Evolutionary conservation across 2,113 vertebrate species (phyloP).

Genomic region (Periophthalmus modestus): DNA sequence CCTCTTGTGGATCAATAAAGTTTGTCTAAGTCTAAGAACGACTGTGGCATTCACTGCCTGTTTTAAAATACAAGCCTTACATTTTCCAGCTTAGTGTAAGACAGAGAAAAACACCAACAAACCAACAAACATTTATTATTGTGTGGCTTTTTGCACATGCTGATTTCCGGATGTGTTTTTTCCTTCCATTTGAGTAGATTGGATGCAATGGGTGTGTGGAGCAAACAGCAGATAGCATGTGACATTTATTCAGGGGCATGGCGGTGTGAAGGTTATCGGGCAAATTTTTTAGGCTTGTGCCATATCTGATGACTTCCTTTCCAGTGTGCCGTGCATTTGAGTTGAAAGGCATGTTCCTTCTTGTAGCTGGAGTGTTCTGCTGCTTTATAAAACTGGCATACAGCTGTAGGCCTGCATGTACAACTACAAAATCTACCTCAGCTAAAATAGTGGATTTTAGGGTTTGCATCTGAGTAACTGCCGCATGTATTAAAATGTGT

Average conservation of each 20-base stretch:
- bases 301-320: constrained; percentile 76
- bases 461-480: background rate
- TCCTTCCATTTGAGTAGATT: constrained; percentile 63
- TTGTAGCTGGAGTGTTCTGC: constrained; percentile 59
- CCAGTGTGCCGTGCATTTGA: constrained; percentile 71
- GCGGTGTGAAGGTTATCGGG: constrained; percentile 76
- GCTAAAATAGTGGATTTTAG: constrained; percentile 15
- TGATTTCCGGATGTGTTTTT: constrained; percentile 51
- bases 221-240: constrained; percentile 75
- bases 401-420: constrained; percentile 32
- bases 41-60: too few relatives aligned
- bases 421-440: constrained; percentile 12
- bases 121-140: constrained; percentile 29
- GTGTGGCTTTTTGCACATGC: constrained; percentile 14
- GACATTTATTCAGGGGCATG: constrained; percentile 79
- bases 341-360: constrained; percentile 69
- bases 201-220: constrained; percentile 67
- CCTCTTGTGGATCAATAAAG: too few relatives aligned
- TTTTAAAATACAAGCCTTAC: too few relatives aligned
- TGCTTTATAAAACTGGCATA: constrained; percentile 57
- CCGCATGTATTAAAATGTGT: background rate
- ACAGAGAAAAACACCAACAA: background rate
- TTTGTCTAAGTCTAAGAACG: too few relatives aligned
- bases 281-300: constrained; percentile 72
- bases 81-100: background rate